Percentiles rank a stretch among this genome's conserved stretches.
Conservation (phyloP, 2,888 invertebrate genomes). For the Ferrisia virgata region DNA sequence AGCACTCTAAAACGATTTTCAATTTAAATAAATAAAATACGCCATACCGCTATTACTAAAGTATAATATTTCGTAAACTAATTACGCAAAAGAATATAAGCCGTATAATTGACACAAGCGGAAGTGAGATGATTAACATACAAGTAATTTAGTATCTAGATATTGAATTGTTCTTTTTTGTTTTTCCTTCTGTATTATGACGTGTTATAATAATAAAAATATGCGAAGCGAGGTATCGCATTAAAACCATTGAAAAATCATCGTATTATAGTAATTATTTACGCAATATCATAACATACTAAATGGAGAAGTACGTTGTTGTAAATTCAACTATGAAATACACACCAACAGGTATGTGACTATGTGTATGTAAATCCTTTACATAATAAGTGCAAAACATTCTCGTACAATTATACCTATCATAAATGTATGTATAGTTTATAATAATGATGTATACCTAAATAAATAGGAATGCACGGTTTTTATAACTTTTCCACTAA, state of each 20-base stretch:
- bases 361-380: background rate
- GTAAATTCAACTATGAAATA: background rate
- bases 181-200: background rate
- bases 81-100: conserved; percentile 33
- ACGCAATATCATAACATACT: too few species aligned
- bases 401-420: background rate
- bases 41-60: background rate
- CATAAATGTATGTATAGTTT: too few species aligned
- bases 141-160: background rate
- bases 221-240: conserved; percentile 26
- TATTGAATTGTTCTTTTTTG: background rate
- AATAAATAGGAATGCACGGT: too few species aligned
- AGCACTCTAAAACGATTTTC: background rate
- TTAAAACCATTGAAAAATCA: background rate
- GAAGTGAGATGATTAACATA: conserved; percentile 31
- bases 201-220: background rate
- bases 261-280: too few species aligned
- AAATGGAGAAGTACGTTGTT: too few species aligned
- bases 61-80: background rate
- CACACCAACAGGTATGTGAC: background rate
- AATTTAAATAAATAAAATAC: background rate
- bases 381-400: background rate
- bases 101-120: conserved; percentile 41
- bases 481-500: too few species aligned
- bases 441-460: too few species aligned